phyloP scores from a whole-genome alignment of 2,797 vertebrate species.

The Sebastes diaconus region DNA sequence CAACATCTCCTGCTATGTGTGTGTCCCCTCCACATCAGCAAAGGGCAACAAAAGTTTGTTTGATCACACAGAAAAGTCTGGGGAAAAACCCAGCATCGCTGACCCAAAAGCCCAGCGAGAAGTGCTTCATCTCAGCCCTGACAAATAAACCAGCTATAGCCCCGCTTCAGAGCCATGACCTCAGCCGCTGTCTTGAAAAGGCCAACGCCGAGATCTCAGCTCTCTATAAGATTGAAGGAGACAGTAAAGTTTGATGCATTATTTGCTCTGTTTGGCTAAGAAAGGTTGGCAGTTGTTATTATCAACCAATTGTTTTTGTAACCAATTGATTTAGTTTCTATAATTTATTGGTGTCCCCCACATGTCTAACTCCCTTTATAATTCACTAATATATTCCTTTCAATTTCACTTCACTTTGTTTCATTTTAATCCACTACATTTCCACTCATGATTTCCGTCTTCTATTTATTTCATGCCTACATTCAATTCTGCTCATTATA shows the following conservation, averaged over 20 bases:
- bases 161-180: neutral
- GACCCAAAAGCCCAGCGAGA: neutral
- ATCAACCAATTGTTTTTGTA: neutral
- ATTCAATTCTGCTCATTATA: constrained; percentile 13
- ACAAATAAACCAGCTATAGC: neutral
- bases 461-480: neutral
- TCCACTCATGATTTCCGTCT: neutral
- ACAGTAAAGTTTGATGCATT: neutral
- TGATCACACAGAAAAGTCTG: constrained; percentile 2
- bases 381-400: neutral
- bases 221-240: neutral
- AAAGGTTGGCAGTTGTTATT: neutral
- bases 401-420: neutral
- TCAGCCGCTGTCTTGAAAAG: neutral
- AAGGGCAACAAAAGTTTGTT: neutral
- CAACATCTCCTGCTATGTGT: neutral
- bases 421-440: neutral
- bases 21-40: neutral
- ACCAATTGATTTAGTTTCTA: neutral
- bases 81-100: neutral
- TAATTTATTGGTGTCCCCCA: neutral
- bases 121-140: neutral
- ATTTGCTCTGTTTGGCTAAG: neutral
- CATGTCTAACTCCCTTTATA: neutral
- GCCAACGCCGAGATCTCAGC: neutral